Evolutionary conservation across 30 jellyfish, hydroid and myxozoan species (phyloP).

Genomic region (Calvadosia cruxmelitensis): DNA sequence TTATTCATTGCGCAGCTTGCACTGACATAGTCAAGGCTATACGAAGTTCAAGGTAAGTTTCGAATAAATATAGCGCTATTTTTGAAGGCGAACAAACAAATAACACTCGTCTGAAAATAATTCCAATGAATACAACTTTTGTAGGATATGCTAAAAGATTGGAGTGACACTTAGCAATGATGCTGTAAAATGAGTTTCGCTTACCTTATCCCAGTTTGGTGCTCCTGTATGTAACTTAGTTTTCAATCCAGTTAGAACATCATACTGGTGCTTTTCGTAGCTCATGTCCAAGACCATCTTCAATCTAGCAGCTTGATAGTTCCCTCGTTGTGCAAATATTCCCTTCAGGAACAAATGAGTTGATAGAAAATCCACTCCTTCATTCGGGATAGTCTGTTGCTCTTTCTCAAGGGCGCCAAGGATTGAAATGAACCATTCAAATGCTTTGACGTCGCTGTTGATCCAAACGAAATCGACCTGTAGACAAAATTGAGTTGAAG

Average conservation of each 20-base stretch:
- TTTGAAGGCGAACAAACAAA: too few species aligned
- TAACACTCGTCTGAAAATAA: too few species aligned
- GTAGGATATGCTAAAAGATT: too few species aligned
- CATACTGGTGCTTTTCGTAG: background rate
- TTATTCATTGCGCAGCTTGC: too few species aligned
- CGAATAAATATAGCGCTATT: too few species aligned
- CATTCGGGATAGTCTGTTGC: background rate
- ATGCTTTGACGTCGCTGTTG: background rate
- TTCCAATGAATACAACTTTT: too few species aligned
- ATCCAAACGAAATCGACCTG: background rate
- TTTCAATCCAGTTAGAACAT: background rate
- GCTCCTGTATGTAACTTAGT: background rate
- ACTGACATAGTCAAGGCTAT: too few species aligned
- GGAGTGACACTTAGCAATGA: too few species aligned
- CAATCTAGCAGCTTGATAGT: background rate
- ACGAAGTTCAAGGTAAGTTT: too few species aligned
- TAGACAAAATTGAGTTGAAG: too few species aligned
- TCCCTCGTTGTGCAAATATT: background rate
- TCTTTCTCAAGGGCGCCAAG: background rate
- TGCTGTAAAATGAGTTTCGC: too few species aligned
- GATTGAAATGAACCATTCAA: background rate
- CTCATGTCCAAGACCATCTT: background rate
- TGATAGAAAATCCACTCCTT: background rate
- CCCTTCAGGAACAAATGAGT: background rate
- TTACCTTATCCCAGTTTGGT: background rate